Base-by-base conservation (phyloP, 2,888 invertebrate genomes). In the Nebria brevicollis region DNA sequence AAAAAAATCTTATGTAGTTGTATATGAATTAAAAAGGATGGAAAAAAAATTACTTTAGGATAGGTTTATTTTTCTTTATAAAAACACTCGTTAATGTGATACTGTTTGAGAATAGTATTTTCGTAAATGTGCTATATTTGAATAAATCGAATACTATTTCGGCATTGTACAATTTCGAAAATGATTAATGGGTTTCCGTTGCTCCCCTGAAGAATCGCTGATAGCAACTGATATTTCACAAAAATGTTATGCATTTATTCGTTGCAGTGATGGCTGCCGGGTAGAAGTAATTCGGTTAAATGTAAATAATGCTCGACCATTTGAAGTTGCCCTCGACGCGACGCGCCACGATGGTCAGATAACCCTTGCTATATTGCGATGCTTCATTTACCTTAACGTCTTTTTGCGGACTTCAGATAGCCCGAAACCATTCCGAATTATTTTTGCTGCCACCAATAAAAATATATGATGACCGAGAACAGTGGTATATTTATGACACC, bases 311-410 rank as follows among this genome's bases (percentile, higher is more conserved):
- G 54, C 54, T 25, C 26, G 70, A 26, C 70, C 70, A 70, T 70
- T 54, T 54, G 54, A 54, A 54, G 54, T 54, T 54, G 54, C 54
- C 54, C 54, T 3, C 54, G 54, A 8, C 54, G 34, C 34, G 34
- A 34, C 34, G 15, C 66, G 13, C 1, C 41, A 65, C 66, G 41
- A 66, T 65, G 13, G 43, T 54, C 72, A 82, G 86, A 86, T 87
- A 88, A 87, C 87, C 88, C 88, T 87, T 87, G 84, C 84, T 83
- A 86, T 85, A 84, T 85, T 84, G 87, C 84, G 85, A 87, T 87
- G 88, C 87, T 87, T 88, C 88, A 88, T 88, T 88, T 88, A 87
- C 87, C 87, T 86, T 86, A 86, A 86, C 87, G 86, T 85, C 84
- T 85, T 85, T 84, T 84, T 86, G 86, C 87, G 87, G 84, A 86